phyloP scores from a whole-genome alignment of 2,888 invertebrate species.

The Oxyteleia sp. region DNA sequence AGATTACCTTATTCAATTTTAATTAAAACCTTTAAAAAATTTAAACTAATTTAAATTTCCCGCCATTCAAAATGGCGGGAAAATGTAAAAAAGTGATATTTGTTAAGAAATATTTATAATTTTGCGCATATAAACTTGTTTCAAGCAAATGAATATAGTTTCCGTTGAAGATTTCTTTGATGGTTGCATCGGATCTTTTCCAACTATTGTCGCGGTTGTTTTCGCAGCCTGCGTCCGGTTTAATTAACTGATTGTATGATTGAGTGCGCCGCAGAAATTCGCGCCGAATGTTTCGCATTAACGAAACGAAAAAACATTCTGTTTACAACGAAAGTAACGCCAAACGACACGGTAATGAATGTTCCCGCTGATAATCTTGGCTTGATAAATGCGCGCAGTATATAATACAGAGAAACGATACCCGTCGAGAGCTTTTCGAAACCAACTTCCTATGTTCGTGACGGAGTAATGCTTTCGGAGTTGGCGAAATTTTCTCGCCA shows the following conservation, averaged over 20 bases:
- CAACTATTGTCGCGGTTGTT: slow-evolving; percentile 30
- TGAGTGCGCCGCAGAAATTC: slow-evolving; percentile 50
- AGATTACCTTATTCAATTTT: no score
- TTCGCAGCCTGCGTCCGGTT: slow-evolving; percentile 38
- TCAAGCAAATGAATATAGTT: neutral
- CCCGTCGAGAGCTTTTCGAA: slow-evolving; percentile 41
- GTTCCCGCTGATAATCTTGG: slow-evolving; percentile 61
- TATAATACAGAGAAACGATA: slow-evolving; percentile 47
- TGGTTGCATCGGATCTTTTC: slow-evolving; percentile 11
- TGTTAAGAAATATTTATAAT: no score
- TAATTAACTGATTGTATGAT: slow-evolving; percentile 69
- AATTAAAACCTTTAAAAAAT: no score
- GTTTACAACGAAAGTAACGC: slow-evolving; percentile 65
- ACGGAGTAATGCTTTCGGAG: slow-evolving; percentile 8
- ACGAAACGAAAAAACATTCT: slow-evolving; percentile 57
- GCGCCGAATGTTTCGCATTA: slow-evolving; percentile 62
- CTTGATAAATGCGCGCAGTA: slow-evolving; percentile 63
- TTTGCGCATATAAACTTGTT: neutral
- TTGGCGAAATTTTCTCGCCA: slow-evolving; percentile 11
- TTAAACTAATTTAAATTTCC: no score
- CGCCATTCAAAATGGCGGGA: no score
- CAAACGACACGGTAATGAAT: slow-evolving; percentile 68
- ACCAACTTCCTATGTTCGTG: slow-evolving; percentile 31
- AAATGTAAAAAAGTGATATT: no score
- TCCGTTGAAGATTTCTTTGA: slow-evolving; percentile 1